These are phyloP conservation scores for Rhabdophis nuchalis DNA, from an alignment of 2,797 vertebrate species.

Conservation along the genomic window DNA sequence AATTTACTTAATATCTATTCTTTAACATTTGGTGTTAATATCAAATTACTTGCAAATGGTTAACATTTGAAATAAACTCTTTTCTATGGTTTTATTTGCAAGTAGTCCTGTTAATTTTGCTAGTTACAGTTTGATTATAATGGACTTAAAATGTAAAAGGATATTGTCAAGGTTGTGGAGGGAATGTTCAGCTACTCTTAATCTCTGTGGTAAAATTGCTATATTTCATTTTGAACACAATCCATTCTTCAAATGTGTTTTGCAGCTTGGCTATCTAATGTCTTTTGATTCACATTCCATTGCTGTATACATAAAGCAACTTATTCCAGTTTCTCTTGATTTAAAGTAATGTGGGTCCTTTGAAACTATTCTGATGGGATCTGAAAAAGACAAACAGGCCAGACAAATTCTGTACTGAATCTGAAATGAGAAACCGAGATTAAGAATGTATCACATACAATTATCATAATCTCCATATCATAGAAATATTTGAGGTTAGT, in stretches of 20 bases:
- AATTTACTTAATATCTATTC: conserved; percentile 93
- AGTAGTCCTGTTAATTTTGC: conserved; percentile 75
- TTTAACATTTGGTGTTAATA: conserved; percentile 98
- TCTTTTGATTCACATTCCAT: neutral
- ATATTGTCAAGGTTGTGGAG: conserved; percentile 62
- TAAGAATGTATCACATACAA: conserved; percentile 26
- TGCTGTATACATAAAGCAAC: neutral
- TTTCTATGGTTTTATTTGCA: conserved; percentile 88
- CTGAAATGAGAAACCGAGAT: conserved; percentile 29
- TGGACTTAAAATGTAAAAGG: conserved; percentile 61
- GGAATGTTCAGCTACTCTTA: conserved; percentile 39
- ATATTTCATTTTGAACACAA: conserved; percentile 5
- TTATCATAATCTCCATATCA: conserved; percentile 2
- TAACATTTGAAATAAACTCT: conserved; percentile 89
- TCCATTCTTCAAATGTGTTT: conserved; percentile 26
- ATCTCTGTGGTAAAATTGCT: conserved; percentile 2
- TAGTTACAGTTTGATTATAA: conserved; percentile 70
- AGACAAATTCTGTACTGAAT: conserved; percentile 40
- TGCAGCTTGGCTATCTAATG: neutral
- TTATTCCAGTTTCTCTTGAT: neutral
- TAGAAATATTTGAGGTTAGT: conserved; percentile 8
- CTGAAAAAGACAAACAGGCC: conserved; percentile 17
- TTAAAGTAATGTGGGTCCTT: neutral
- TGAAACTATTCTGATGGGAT: neutral
- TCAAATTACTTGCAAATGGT: conserved; percentile 90